These are phyloP conservation scores for Sarcophaga subvicina DNA, from an alignment of 2,888 invertebrate genomes.

Conservation along the genomic window DNA sequence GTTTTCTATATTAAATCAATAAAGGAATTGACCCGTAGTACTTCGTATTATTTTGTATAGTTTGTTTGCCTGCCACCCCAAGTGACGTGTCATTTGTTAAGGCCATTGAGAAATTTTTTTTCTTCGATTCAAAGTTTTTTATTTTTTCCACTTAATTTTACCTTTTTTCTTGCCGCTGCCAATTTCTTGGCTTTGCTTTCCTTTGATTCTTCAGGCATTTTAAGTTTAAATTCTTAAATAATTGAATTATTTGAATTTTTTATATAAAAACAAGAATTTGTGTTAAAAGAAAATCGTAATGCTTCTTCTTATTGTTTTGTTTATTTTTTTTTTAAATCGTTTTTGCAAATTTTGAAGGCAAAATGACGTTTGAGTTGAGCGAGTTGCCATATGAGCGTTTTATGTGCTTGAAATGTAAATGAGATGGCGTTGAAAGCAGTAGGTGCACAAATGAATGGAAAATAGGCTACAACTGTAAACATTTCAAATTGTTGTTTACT, in stretches of 20 bases:
- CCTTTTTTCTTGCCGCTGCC: constrained; percentile 81
- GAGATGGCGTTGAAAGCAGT: not conserved
- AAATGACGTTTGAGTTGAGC: not conserved
- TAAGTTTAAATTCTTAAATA: not conserved
- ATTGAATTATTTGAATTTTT: constrained; percentile 12
- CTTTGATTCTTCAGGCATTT: constrained; percentile 78
- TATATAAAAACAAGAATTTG: constrained; percentile 18
- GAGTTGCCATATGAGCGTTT: not conserved
- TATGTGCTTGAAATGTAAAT: not conserved
- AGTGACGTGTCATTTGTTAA: constrained; percentile 63
- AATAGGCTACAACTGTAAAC: not conserved
- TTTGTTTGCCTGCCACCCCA: constrained; percentile 18
- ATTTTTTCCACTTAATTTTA: constrained; percentile 61
- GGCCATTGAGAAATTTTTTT: constrained; percentile 40
- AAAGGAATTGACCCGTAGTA: not conserved
- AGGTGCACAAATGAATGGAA: not conserved
- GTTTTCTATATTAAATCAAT: not conserved
- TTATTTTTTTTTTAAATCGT: constrained; percentile 55
- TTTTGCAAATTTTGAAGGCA: not conserved
- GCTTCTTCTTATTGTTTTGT: constrained; percentile 10
- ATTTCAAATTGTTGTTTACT: too few relatives aligned
- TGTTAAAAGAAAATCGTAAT: constrained; percentile 3
- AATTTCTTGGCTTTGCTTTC: constrained; percentile 80
- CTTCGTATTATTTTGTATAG: not conserved
- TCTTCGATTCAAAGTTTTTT: constrained; percentile 64